These are phyloP conservation scores for Sebastiscus albofasciatus DNA, from an alignment of 2,797 vertebrate species.

Conservation along the genomic window DNA sequence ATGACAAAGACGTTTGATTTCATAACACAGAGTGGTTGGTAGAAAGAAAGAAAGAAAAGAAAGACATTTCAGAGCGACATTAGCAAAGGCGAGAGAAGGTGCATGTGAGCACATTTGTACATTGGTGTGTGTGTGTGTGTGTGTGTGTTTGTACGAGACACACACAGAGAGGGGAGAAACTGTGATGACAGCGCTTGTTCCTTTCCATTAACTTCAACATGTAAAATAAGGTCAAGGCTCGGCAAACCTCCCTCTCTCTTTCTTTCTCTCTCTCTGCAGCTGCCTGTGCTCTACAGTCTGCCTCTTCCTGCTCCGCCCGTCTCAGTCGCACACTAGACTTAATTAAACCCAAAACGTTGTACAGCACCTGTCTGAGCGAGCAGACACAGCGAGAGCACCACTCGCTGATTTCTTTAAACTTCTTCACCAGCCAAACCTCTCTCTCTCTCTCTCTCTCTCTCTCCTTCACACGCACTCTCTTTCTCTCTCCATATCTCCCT, in stretches of 20 bases:
- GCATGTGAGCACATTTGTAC: constrained; percentile 36
- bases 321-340: constrained; percentile 57
- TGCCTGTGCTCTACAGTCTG: constrained; percentile 44
- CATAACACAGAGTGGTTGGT: not conserved
- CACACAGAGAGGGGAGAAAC: constrained; percentile 44
- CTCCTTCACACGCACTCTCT: not conserved
- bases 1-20: constrained; percentile 54
- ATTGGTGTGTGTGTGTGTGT: constrained; percentile 44
- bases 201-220: constrained; percentile 80
- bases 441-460: not conserved
- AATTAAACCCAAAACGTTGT: constrained; percentile 67
- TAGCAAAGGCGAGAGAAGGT: constrained; percentile 29
- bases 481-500: not conserved
- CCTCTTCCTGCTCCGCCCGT: constrained; percentile 30
- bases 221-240: constrained; percentile 80
- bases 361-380: constrained; percentile 59
- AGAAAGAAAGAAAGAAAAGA: not conserved
- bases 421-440: constrained; percentile 5
- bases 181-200: constrained; percentile 74
- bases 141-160: constrained; percentile 25
- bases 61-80: constrained; percentile 45
- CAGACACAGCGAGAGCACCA: constrained; percentile 33
- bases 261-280: constrained; percentile 8
- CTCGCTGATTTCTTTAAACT: constrained; percentile 51
- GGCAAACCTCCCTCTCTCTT: constrained; percentile 44